These are phyloP conservation scores for Venustoraphidia nigricollis DNA, from an alignment of 2,888 invertebrate species.

Conservation along the genomic window DNA sequence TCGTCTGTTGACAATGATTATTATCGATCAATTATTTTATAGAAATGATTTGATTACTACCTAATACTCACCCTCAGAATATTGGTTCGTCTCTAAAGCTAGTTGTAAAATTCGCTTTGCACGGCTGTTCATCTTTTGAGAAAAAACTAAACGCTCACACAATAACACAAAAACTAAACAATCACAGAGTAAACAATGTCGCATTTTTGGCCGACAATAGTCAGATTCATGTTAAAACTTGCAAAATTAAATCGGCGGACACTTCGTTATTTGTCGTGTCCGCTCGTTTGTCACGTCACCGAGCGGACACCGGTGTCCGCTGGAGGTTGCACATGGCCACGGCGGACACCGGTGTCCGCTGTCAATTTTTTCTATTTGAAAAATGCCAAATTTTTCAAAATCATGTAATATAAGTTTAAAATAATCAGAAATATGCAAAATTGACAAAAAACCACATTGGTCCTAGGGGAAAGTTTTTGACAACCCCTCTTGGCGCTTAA, in stretches of 20 bases:
- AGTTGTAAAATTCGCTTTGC: constrained; percentile 2
- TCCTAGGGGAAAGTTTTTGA: too few relatives aligned
- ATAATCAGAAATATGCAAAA: too few relatives aligned
- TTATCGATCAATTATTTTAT: constrained; percentile 3
- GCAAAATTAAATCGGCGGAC: constrained; percentile 3
- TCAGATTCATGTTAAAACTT: background rate
- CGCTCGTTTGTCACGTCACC: constrained; percentile 3
- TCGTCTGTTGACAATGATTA: constrained; percentile 5
- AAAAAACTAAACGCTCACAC: constrained; percentile 2
- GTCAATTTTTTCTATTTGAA: too few relatives aligned
- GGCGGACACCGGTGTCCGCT: too few relatives aligned
- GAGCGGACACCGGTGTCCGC: too few relatives aligned
- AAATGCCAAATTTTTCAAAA: too few relatives aligned
- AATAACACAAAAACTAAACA: constrained; percentile 1
- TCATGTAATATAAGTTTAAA: too few relatives aligned
- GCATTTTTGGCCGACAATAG: too few relatives aligned
- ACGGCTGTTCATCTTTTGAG: constrained; percentile 5
- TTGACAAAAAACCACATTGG: too few relatives aligned
- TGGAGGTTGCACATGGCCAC: too few relatives aligned
- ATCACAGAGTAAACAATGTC: too few relatives aligned
- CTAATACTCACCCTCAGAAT: background rate
- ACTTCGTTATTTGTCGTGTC: constrained; percentile 7
- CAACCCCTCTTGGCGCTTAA: too few relatives aligned
- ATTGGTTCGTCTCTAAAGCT: constrained; percentile 5
- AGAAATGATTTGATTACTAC: background rate